phyloP scores from a whole-genome alignment of 2,113 vertebrate species.

The Pachypanchax playfairii region DNA sequence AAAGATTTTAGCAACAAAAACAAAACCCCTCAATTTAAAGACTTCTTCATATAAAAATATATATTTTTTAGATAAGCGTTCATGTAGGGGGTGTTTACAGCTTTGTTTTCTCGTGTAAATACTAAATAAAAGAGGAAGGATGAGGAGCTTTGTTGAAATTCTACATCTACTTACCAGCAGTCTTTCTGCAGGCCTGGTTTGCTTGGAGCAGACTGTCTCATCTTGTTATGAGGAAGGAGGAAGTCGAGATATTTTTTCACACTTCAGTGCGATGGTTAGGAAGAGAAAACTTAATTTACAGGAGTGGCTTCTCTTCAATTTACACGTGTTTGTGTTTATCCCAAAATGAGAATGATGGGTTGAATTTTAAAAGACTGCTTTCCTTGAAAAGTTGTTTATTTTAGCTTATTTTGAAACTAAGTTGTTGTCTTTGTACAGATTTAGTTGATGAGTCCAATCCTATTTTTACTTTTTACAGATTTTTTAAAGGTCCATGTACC shows the following conservation, averaged over 20 bases:
- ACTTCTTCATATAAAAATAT: constrained; percentile 52
- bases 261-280: constrained; percentile 61
- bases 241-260: constrained; percentile 55
- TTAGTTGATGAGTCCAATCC: not conserved
- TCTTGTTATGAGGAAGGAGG: constrained; percentile 27
- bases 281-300: constrained; percentile 71
- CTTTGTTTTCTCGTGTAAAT: constrained; percentile 74
- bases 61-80: constrained; percentile 54
- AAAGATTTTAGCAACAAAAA: constrained; percentile 42
- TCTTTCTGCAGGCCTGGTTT: constrained; percentile 14
- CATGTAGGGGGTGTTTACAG: constrained; percentile 73
- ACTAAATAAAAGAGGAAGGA: constrained; percentile 59
- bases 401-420: constrained; percentile 22
- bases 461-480: not conserved
- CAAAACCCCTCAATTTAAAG: constrained; percentile 29
- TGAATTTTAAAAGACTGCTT: constrained; percentile 37
- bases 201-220: constrained; percentile 38
- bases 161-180: constrained; percentile 68
- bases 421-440: not conserved
- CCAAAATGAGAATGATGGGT: constrained; percentile 46
- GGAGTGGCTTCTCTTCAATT: constrained; percentile 33
- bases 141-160: constrained; percentile 70
- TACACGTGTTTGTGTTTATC: constrained; percentile 46
- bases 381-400: constrained; percentile 24
- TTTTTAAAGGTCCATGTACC: too few species aligned